A percentile compares a stretch with the other conserved stretches of the same genome.
phyloP scores from a whole-genome alignment of 2,797 vertebrate species.

The Dendrocincla fuliginosa region DNA sequence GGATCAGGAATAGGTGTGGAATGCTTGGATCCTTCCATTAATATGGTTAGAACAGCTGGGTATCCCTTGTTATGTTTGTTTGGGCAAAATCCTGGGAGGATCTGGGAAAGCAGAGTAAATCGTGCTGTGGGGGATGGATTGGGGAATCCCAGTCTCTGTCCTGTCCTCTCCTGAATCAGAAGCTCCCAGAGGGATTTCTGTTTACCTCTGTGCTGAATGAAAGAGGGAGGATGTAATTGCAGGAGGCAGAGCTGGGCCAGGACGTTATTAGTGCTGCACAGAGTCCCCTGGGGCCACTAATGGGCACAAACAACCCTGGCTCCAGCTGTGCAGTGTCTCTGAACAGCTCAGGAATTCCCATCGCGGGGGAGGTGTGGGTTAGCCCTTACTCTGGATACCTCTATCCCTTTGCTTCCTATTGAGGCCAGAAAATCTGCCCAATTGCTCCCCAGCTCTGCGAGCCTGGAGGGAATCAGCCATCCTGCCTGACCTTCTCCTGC shows the following conservation, averaged over 20 bases:
- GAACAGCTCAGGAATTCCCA: not conserved
- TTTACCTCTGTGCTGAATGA: not conserved
- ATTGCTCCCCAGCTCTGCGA: not conserved
- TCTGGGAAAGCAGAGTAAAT: not conserved
- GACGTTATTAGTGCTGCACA: not conserved
- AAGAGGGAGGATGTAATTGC: not conserved
- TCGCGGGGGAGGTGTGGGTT: too few relatives aligned
- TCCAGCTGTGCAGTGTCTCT: not conserved
- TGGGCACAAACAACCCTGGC: not conserved
- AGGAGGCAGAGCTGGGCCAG: not conserved
- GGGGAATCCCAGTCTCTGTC: not conserved
- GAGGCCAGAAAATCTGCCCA: accelerated
- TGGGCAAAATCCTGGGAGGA: not conserved
- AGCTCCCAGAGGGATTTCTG: not conserved
- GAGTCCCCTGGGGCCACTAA: not conserved
- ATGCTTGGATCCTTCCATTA: not conserved
- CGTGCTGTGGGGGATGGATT: accelerated
- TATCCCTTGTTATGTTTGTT: not conserved
- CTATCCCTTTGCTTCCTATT: not conserved
- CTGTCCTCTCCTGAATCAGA: not conserved
- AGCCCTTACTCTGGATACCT: not conserved
- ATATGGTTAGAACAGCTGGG: not conserved
- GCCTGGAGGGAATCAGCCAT: not conserved
- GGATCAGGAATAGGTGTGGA: not conserved
- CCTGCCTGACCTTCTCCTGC: not conserved